Evolutionary conservation across 2,888 invertebrate genomes (phyloP).

Genomic region (Platypus cylindrus): DNA sequence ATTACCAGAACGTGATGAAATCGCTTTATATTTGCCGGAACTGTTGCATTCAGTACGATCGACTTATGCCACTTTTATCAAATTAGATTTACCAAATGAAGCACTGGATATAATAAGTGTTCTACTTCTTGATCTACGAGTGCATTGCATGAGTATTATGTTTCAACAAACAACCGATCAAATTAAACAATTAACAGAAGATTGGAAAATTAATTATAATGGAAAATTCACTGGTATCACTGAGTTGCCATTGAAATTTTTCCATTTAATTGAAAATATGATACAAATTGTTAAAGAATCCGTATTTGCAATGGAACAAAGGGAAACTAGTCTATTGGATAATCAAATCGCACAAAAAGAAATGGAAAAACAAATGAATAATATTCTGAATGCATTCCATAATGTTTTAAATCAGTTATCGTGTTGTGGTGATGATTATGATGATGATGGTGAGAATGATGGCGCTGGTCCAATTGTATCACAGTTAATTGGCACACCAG

Average conservation of each 20-base stretch:
- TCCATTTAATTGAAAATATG: slow-evolving; percentile 59
- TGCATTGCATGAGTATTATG: slow-evolving; percentile 74
- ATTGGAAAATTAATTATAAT: slow-evolving; percentile 75
- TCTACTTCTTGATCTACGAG: slow-evolving; percentile 74
- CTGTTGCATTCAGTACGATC: slow-evolving; percentile 60
- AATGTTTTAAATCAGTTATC: slow-evolving; percentile 63
- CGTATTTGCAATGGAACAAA: slow-evolving; percentile 55
- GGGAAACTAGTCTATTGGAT: slow-evolving; percentile 47
- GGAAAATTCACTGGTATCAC: slow-evolving; percentile 54
- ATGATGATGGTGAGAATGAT: slow-evolving; percentile 47
- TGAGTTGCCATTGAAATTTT: slow-evolving; percentile 52
- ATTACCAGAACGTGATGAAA: slow-evolving; percentile 40
- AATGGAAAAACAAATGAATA: slow-evolving; percentile 41
- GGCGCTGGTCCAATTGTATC: slow-evolving; percentile 44
- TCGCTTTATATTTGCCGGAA: slow-evolving; percentile 60
- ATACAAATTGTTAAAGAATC: slow-evolving; percentile 57
- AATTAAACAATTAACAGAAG: slow-evolving; percentile 64
- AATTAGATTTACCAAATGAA: slow-evolving; percentile 78
- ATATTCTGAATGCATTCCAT: slow-evolving; percentile 48
- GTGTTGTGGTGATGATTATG: slow-evolving; percentile 54
- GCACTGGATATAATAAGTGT: slow-evolving; percentile 74
- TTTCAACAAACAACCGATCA: slow-evolving; percentile 75
- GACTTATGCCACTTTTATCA: slow-evolving; percentile 67
- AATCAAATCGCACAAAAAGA: slow-evolving; percentile 40
- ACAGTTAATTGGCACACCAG: slow-evolving; percentile 51